These are phyloP conservation scores for Pecten maximus DNA, from an alignment of 2,888 invertebrate species.

Conservation along the genomic window DNA sequence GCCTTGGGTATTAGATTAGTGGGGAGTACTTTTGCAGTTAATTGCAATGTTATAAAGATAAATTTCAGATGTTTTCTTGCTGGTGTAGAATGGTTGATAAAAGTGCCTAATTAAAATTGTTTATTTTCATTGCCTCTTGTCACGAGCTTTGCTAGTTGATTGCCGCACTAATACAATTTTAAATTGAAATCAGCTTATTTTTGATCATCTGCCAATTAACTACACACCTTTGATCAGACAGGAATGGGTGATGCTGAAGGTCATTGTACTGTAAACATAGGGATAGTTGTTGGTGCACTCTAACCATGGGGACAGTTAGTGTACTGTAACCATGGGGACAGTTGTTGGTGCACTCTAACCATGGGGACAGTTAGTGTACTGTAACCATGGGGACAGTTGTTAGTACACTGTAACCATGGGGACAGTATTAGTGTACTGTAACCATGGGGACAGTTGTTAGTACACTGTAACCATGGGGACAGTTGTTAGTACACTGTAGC, in stretches of 20 bases:
- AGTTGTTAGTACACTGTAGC: neutral
- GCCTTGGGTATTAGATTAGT: neutral
- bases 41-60: constrained; percentile 18
- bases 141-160: neutral
- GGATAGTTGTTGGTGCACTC: neutral
- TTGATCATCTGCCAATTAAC: constrained; percentile 26
- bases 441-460: neutral
- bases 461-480: neutral
- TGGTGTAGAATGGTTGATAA: constrained; percentile 3
- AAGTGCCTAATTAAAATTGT: constrained; percentile 24
- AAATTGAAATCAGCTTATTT: constrained; percentile 24
- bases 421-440: neutral
- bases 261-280: neutral
- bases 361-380: too few relatives aligned
- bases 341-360: neutral
- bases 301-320: neutral
- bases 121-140: constrained; percentile 27
- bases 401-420: too few relatives aligned
- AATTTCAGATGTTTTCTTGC: neutral
- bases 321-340: neutral
- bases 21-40: neutral
- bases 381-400: neutral
- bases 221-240: neutral
- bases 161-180: constrained; percentile 9
- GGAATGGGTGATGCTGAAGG: neutral